Conservation (phyloP, 2,113 vertebrate species). For the Hirundichthys speculiger region DNA sequence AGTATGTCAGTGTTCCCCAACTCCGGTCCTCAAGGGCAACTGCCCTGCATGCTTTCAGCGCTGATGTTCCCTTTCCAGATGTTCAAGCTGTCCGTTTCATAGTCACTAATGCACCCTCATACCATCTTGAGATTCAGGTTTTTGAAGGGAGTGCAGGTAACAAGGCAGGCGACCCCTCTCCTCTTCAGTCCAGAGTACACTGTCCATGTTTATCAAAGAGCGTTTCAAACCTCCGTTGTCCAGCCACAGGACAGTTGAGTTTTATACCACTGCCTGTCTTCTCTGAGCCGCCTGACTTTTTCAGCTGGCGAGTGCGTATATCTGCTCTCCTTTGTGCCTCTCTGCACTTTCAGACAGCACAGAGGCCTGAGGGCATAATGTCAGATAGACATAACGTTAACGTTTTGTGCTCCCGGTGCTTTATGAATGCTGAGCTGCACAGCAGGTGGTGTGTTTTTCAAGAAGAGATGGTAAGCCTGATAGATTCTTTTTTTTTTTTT, state of each 20-base stretch:
- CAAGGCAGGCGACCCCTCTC: no score
- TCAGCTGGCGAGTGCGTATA: slow-evolving; percentile 30
- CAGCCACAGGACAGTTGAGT: slow-evolving; percentile 12
- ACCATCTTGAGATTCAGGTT: no score
- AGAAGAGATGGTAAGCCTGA: slow-evolving; percentile 33
- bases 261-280: slow-evolving; percentile 45
- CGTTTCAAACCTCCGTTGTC: no score
- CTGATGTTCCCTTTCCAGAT: no score
- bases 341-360: slow-evolving; percentile 33
- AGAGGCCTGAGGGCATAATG: slow-evolving; percentile 62
- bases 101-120: no score
- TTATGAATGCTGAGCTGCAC: slow-evolving; percentile 46
- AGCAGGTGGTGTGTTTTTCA: slow-evolving; percentile 51
- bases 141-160: no score
- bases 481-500: slow-evolving; percentile 20
- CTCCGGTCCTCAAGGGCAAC: no score
- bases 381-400: slow-evolving; percentile 53
- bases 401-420: slow-evolving; percentile 64
- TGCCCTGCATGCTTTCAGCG: no score
- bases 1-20: no score
- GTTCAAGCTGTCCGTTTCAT: no score
- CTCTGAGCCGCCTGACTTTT: slow-evolving; percentile 58
- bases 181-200: no score
- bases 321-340: slow-evolving; percentile 27
- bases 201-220: no score